phyloP scores from a whole-genome alignment of 2,113 vertebrate species.

The Eublepharis macularius region DNA sequence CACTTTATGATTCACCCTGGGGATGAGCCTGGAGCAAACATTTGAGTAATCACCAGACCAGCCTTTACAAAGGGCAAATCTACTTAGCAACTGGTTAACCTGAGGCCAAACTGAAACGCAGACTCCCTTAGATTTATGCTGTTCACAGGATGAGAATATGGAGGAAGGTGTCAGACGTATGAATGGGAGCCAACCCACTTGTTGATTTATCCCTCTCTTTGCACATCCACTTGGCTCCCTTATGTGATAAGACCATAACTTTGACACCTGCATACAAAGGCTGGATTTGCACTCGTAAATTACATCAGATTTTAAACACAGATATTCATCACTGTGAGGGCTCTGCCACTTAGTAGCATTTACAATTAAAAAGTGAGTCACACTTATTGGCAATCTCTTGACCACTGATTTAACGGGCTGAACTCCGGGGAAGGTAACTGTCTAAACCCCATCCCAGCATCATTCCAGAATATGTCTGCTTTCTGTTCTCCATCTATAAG shows the following conservation, averaged over 20 bases:
- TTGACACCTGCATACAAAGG: background rate
- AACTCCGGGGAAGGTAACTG: too few relatives aligned
- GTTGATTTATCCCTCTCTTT: background rate
- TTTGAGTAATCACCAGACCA: conserved; percentile 5
- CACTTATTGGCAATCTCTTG: background rate
- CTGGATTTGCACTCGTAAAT: conserved; percentile 4
- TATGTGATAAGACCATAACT: conserved; percentile 1
- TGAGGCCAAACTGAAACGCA: background rate
- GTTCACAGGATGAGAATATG: background rate
- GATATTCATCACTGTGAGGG: background rate
- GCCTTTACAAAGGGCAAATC: conserved; percentile 21
- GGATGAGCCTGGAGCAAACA: conserved; percentile 14
- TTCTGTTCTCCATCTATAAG: too few relatives aligned
- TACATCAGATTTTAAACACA: background rate
- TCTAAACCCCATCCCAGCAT: too few relatives aligned
- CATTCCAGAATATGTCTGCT: too few relatives aligned
- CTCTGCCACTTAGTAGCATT: too few relatives aligned
- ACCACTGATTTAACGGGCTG: background rate
- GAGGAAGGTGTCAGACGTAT: background rate
- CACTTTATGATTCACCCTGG: conserved; percentile 10
- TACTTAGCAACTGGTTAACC: conserved; percentile 16
- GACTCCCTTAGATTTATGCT: background rate
- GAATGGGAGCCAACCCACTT: background rate
- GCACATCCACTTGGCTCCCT: background rate
- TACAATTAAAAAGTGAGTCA: background rate